Percentiles rank a stretch among this genome's conserved stretches.
Conservation (phyloP, 2,888 invertebrate genomes). For the Capitulum mitella region DNA sequence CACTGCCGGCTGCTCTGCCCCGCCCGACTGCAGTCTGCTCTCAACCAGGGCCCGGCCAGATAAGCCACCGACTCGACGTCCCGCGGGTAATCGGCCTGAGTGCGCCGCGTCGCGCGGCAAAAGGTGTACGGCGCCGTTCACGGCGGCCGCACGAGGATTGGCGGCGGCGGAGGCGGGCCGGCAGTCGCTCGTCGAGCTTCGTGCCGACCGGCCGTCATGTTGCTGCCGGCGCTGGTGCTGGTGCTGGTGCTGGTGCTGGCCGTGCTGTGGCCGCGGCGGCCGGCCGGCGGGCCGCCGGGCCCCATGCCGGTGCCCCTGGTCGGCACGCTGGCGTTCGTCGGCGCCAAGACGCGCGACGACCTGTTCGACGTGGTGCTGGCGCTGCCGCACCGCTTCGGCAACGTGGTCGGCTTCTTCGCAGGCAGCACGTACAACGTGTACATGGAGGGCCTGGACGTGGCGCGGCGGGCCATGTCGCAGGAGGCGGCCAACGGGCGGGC, state of each 20-base stretch:
- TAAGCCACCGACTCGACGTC: no score
- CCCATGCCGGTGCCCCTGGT: background rate
- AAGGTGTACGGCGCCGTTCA: no score
- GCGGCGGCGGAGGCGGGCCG: no score
- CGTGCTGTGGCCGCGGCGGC: background rate
- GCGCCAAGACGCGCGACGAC: background rate
- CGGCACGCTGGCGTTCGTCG: background rate
- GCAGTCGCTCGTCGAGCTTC: background rate
- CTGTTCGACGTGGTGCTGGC: background rate
- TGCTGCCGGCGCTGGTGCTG: background rate
- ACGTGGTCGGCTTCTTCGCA: slow-evolving; percentile 2
- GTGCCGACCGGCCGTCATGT: background rate
- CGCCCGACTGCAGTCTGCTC: no score
- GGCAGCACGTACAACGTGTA: background rate
- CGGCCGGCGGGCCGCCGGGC: background rate
- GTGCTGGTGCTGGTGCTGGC: background rate
- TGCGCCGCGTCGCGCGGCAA: no score
- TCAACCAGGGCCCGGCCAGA: no score
- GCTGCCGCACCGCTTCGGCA: background rate
- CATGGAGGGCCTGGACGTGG: background rate
- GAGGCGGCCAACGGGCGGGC: background rate
- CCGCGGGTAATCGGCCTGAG: no score
- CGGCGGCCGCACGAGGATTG: no score
- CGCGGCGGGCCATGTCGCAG: background rate
- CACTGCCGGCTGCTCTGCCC: no score